A percentile compares a stretch with the other conserved stretches of the same genome.
Evolutionary conservation across 1,140 invertebrate species (phyloP).

Genomic region (Cyclargus thomasi): DNA sequence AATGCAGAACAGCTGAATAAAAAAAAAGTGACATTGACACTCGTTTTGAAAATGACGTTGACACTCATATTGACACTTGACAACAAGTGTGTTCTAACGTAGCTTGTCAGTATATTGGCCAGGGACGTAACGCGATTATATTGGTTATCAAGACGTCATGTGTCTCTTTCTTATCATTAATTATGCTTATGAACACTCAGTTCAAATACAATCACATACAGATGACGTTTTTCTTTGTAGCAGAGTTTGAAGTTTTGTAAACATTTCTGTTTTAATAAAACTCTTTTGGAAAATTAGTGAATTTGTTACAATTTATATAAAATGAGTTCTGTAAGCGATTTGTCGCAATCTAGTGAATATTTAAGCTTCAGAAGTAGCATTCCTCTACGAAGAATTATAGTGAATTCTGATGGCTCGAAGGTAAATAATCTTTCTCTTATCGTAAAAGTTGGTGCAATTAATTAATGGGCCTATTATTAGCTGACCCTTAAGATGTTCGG

Average conservation of each 20-base stretch:
- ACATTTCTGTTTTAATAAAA: not conserved
- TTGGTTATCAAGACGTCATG: too few relatives aligned
- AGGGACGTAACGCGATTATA: too few relatives aligned
- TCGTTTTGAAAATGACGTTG: too few relatives aligned
- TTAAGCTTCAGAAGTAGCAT: constrained; percentile 89
- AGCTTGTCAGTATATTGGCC: too few relatives aligned
- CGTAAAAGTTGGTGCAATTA: constrained; percentile 15
- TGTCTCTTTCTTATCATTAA: too few relatives aligned
- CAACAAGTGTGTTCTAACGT: too few relatives aligned
- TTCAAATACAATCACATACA: too few relatives aligned
- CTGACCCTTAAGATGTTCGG: not conserved
- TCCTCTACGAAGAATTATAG: constrained; percentile 86
- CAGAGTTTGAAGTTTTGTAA: not conserved
- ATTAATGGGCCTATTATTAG: constrained; percentile 7
- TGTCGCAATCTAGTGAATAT: constrained; percentile 88
- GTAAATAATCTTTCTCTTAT: constrained; percentile 61
- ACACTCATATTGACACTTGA: too few relatives aligned
- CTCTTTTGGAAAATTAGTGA: not conserved
- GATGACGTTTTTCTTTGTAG: too few relatives aligned
- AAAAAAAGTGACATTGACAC: too few relatives aligned
- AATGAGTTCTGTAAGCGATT: constrained; percentile 82
- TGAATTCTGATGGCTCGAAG: constrained; percentile 86
- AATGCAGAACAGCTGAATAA: too few relatives aligned
- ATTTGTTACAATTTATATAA: constrained; percentile 11
- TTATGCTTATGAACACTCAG: too few relatives aligned